phyloP scores from a whole-genome alignment of 2,113 vertebrate species.

The Gorsachius goisagi region DNA sequence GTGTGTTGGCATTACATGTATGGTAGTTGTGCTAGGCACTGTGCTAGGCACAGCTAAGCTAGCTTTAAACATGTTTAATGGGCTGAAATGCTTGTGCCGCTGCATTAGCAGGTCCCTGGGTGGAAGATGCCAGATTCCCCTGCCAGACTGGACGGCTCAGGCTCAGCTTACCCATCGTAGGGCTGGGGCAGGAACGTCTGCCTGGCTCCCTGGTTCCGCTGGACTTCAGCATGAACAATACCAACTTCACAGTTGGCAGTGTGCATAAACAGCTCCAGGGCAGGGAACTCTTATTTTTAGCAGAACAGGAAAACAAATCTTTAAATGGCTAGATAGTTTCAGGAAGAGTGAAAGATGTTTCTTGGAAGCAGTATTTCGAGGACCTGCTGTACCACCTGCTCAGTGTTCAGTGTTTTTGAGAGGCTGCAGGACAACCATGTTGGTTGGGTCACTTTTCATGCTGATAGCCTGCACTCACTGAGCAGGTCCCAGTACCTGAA shows the following conservation, averaged over 20 bases:
- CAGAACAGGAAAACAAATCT: background rate
- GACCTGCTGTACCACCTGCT: background rate
- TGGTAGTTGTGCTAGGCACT: background rate
- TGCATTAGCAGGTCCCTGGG: background rate
- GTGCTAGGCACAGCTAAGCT: background rate
- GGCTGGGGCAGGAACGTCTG: background rate
- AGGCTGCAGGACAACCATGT: background rate
- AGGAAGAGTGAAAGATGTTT: background rate
- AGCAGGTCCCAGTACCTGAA: background rate
- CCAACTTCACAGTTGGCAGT: background rate
- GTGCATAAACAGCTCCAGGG: background rate
- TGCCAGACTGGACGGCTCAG: background rate
- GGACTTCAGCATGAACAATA: background rate
- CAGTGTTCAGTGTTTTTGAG: background rate
- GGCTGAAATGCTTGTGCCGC: background rate
- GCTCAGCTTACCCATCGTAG: background rate
- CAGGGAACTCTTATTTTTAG: background rate
- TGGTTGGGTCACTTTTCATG: background rate
- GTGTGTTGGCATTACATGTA: background rate
- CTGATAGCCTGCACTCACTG: background rate
- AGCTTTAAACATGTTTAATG: background rate
- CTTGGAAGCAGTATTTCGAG: background rate
- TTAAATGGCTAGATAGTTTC: background rate
- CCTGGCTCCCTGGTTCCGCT: background rate
- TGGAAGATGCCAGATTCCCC: background rate